phyloP scores from a whole-genome alignment of 2,797 vertebrate species.

The Etheostoma perlongum region DNA sequence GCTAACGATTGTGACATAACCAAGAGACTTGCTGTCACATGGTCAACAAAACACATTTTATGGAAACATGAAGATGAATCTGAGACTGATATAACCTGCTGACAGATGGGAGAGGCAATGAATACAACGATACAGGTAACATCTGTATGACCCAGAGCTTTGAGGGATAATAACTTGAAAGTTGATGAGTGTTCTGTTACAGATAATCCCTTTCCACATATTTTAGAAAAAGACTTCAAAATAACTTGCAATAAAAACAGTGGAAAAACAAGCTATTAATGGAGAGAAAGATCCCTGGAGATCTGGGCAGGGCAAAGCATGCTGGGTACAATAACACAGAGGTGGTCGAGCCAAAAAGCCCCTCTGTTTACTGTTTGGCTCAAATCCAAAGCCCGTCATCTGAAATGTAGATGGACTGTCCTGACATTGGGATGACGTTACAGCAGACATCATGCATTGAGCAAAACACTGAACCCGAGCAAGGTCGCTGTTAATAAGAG shows the following conservation, averaged over 20 bases:
- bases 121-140: background rate
- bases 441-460: background rate
- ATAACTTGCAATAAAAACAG: constrained; percentile 39
- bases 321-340: constrained; percentile 52
- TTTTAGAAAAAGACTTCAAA: constrained; percentile 13
- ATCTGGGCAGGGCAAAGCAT: constrained; percentile 44
- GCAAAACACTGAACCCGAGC: background rate
- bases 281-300: constrained; percentile 38
- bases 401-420: background rate
- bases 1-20: no score
- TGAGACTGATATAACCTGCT: background rate
- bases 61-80: background rate
- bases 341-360: constrained; percentile 15
- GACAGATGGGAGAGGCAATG: background rate
- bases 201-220: background rate
- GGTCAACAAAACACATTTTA: background rate
- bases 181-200: background rate
- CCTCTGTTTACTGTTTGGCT: constrained; percentile 35
- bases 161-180: no score
- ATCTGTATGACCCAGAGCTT: no score
- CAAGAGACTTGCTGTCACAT: no score
- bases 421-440: background rate
- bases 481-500: background rate
- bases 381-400: no score
- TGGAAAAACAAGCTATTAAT: constrained; percentile 42